Base-by-base conservation (phyloP, 2,797 vertebrate genomes). In the Leptatherina wallacei region DNA sequence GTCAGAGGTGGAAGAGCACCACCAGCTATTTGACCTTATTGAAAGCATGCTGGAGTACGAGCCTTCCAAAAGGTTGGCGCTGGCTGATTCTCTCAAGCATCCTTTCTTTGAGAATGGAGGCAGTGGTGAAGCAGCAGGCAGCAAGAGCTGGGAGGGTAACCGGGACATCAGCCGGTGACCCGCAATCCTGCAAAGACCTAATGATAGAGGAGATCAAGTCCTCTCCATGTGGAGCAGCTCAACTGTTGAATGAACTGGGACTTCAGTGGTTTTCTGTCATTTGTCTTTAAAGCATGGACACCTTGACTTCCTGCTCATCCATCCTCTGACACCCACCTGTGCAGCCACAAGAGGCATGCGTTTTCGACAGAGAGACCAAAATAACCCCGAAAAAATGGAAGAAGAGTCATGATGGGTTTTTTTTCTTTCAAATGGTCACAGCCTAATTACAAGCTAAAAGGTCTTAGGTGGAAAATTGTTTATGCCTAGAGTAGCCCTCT, bases 111-210 rank as follows among this genome's bases (percentile, higher is more conserved):
- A 94, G 75, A 90, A 40, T 12, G 71, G 81, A 0, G 70, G 69
- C 5, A 8, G n/a, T 0, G 38, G 80, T 2, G 94, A 95, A 7
- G 89, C 91, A 1, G 61, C 81, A 0, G 81, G 93, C 55, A 86
- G 92, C 85, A 96, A 95, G 88, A 94, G 33, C 88, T 99, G 98
- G 97, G 98, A 98, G 90, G 96, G 95, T 33, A 98, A 96, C 89
- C 94, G 98, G 0, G 98, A 99, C 94, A 98, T 99, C 93, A 99
- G 98, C 93, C 97, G 98, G 96, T 99, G 98, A 99, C 95, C 81
- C 78, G 1, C 6, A 40, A 68, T 61, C 56, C 69, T 64, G 52
- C 65, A 78, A 52, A 86, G 84, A 90, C 89, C 86, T 52, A 84
- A 49, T 51, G 42, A 82, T 57, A 44, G 76, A 78, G 60, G 72